A percentile compares a stretch with the other conserved stretches of the same genome.
Conservation (phyloP, 2,888 invertebrate genomes). For the Amblyteles armatorius region DNA sequence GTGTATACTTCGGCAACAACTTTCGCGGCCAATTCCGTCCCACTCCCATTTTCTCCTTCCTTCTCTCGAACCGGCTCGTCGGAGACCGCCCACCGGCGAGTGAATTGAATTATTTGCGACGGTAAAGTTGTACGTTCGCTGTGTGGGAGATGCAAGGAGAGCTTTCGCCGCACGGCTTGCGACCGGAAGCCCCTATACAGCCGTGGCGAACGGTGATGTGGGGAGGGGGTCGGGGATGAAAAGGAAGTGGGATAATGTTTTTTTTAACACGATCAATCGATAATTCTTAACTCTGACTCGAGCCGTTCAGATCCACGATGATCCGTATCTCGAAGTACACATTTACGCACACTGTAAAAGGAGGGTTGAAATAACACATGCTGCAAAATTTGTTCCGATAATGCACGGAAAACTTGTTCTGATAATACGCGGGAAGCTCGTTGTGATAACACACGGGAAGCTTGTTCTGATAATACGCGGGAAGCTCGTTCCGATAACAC, state of each 20-base stretch:
- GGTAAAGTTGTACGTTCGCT: conserved; percentile 67
- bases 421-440: no score
- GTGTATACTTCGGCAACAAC: conserved; percentile 53
- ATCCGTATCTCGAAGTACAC: not conserved
- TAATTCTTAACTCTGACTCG: conserved; percentile 7
- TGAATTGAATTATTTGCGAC: conserved; percentile 75
- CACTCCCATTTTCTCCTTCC: conserved; percentile 37
- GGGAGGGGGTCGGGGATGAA: not conserved
- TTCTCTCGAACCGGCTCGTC: conserved; percentile 28
- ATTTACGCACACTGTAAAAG: not conserved
- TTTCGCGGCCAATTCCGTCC: conserved; percentile 54
- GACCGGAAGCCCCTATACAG: not conserved
- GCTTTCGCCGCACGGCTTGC: conserved; percentile 39
- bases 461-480: no score
- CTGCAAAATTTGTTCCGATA: no score
- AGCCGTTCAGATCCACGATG: not conserved
- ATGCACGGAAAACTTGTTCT: no score
- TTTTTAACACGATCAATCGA: conserved; percentile 10
- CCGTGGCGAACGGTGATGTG: no score
- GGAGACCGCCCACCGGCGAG: conserved; percentile 25
- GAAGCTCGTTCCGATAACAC: no score
- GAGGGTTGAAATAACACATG: no score
- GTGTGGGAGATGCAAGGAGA: conserved; percentile 32
- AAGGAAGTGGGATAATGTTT: conserved; percentile 11
- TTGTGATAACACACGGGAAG: no score